Evolutionary conservation across 2,888 invertebrate genomes (phyloP).

Genomic region (Leptopilina drosophilae): DNA sequence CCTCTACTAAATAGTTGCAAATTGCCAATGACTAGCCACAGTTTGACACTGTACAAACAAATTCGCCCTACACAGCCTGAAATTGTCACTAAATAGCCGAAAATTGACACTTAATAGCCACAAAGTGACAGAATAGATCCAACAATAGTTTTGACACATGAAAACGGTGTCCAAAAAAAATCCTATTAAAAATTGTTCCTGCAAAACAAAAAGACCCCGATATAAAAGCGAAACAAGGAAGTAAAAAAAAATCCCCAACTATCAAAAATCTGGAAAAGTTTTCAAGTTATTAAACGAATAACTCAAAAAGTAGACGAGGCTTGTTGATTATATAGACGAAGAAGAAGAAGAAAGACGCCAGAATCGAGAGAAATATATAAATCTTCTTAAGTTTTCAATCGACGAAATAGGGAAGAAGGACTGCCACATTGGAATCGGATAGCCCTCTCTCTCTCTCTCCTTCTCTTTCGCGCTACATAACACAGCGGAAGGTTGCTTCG

Average conservation of each 20-base stretch:
- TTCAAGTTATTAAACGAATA: neutral
- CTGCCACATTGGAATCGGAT: conserved; percentile 9
- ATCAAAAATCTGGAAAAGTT: conserved; percentile 3
- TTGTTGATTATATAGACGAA: neutral
- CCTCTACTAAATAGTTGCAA: no score
- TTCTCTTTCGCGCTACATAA: conserved; percentile 1
- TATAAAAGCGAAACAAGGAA: neutral
- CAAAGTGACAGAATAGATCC: no score
- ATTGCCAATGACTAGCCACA: no score
- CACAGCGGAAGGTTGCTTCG: conserved; percentile 27
- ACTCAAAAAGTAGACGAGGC: conserved; percentile 3
- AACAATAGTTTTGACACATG: no score
- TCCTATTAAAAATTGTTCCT: no score
- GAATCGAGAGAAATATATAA: conserved; percentile 23
- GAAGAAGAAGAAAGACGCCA: neutral
- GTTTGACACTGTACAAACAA: no score
- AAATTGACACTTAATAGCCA: no score
- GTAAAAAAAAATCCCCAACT: neutral
- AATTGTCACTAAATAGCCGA: no score
- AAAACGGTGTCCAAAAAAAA: no score
- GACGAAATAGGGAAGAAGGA: conserved; percentile 7
- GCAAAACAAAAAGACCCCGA: neutral
- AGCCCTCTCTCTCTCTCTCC: neutral
- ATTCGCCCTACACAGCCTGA: no score
- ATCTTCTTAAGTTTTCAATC: conserved; percentile 39